These are phyloP conservation scores for Mylabris sibirica DNA, from an alignment of 2,888 invertebrate genomes.

Conservation along the genomic window DNA sequence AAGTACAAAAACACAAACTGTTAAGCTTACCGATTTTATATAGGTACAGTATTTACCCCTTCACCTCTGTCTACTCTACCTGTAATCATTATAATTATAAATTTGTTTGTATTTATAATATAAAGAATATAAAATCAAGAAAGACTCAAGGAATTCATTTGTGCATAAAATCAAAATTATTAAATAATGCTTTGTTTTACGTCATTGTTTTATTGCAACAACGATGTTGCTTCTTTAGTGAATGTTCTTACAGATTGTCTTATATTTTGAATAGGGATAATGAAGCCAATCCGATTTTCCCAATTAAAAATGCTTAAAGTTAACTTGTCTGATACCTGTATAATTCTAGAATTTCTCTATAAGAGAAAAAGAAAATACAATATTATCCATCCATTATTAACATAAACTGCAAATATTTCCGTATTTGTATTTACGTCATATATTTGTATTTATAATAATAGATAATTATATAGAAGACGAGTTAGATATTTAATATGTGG, in stretches of 20 bases:
- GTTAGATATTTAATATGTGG: slow-evolving; percentile 27
- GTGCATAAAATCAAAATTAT: slow-evolving; percentile 55
- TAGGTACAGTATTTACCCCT: slow-evolving; percentile 28
- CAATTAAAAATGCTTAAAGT: slow-evolving; percentile 62
- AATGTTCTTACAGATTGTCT: slow-evolving; percentile 52
- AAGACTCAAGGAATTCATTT: slow-evolving; percentile 47
- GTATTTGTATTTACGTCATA: background rate
- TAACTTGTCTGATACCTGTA: slow-evolving; percentile 49
- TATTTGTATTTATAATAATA: slow-evolving; percentile 15
- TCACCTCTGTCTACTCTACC: slow-evolving; percentile 40
- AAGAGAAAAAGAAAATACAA: background rate
- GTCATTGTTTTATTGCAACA: slow-evolving; percentile 52
- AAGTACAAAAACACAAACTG: slow-evolving; percentile 47
- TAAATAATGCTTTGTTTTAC: slow-evolving; percentile 47
- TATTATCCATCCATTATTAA: background rate
- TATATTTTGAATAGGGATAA: slow-evolving; percentile 57
- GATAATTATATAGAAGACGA: slow-evolving; percentile 5
- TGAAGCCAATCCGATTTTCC: slow-evolving; percentile 63
- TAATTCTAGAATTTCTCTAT: slow-evolving; percentile 12
- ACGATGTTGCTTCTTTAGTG: slow-evolving; percentile 40
- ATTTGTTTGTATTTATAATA: slow-evolving; percentile 38
- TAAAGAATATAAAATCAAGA: slow-evolving; percentile 27
- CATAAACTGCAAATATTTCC: slow-evolving; percentile 17
- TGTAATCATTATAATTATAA: slow-evolving; percentile 43
- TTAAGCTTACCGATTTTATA: slow-evolving; percentile 47